Percentiles rank a stretch among this genome's conserved stretches.
phyloP scores from a whole-genome alignment of 2,888 invertebrate genomes.

The Drosophila multiciliata region DNA sequence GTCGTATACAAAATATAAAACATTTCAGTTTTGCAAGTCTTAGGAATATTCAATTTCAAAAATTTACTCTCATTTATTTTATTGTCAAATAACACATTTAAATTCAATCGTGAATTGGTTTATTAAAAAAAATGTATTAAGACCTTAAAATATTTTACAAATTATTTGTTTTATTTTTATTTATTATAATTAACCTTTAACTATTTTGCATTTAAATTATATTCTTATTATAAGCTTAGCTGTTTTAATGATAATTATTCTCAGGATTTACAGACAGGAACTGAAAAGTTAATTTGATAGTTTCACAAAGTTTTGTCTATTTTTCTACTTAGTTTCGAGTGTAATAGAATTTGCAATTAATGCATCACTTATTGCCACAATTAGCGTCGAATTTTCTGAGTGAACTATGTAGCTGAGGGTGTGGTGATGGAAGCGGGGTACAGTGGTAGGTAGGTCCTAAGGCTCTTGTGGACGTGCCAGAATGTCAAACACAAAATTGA shows the following conservation, averaged over 20 bases:
- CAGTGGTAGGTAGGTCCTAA: not conserved
- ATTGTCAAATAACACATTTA: not conserved
- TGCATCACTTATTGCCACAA: constrained; percentile 56
- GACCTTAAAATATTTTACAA: not conserved
- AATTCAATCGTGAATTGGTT: not conserved
- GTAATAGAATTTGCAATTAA: constrained; percentile 57
- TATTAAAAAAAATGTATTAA: no score
- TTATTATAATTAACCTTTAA: not conserved
- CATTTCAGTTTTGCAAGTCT: not conserved
- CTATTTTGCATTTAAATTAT: not conserved
- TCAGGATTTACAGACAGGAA: not conserved
- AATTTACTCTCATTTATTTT: not conserved
- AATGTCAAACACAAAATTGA: constrained; percentile 73
- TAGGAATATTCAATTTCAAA: not conserved
- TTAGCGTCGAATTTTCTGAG: constrained; percentile 36
- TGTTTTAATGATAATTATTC: not conserved
- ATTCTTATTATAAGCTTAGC: not conserved
- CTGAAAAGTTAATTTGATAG: constrained; percentile 36
- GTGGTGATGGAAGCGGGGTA: not conserved
- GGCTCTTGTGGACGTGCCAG: constrained; percentile 52
- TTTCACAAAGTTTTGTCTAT: constrained; percentile 25
- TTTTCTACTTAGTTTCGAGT: constrained; percentile 27
- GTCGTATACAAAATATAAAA: not conserved
- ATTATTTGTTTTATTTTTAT: not conserved
- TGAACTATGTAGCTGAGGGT: not conserved